Evolutionary conservation across 1,140 invertebrate species (phyloP).

Genomic region (Venturia canescens): DNA sequence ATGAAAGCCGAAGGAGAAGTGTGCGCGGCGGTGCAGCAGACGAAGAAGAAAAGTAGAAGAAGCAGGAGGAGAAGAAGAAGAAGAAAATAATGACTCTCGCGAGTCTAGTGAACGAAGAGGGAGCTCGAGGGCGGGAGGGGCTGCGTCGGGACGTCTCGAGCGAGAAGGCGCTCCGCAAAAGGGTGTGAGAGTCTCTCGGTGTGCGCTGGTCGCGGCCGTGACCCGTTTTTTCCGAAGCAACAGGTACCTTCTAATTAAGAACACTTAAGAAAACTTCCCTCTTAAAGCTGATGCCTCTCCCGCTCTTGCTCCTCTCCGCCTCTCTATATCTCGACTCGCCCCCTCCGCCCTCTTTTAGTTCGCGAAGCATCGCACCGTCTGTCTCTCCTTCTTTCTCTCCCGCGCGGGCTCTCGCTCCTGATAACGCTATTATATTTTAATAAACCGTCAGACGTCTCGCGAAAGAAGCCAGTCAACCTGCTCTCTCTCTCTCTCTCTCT

Average conservation of each 20-base stretch:
- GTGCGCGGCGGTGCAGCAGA: conserved; percentile 13
- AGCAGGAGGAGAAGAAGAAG: conserved; percentile 66
- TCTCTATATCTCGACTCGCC: conserved; percentile 50
- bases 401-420: conserved; percentile 52
- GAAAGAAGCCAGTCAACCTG: conserved; percentile 32
- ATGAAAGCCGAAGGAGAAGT: conserved; percentile 51
- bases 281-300: conserved; percentile 76
- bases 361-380: neutral
- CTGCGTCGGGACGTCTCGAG: conserved; percentile 55
- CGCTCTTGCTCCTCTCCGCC: conserved; percentile 54
- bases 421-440: conserved; percentile 75
- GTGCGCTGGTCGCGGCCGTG: conserved; percentile 73
- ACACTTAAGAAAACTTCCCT: conserved; percentile 78
- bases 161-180: conserved; percentile 29
- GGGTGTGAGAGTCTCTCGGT: conserved; percentile 36
- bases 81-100: conserved; percentile 77
- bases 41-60: conserved; percentile 54
- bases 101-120: conserved; percentile 65
- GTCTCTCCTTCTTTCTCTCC: neutral
- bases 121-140: conserved; percentile 55
- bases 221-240: conserved; percentile 78
- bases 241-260: conserved; percentile 78
- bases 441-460: conserved; percentile 61
- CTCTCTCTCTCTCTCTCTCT: conserved; percentile 30
- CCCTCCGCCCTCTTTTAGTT: conserved; percentile 19